phyloP scores from a whole-genome alignment of 1,140 invertebrate genomes.

The Tetramorium simillimum region DNA sequence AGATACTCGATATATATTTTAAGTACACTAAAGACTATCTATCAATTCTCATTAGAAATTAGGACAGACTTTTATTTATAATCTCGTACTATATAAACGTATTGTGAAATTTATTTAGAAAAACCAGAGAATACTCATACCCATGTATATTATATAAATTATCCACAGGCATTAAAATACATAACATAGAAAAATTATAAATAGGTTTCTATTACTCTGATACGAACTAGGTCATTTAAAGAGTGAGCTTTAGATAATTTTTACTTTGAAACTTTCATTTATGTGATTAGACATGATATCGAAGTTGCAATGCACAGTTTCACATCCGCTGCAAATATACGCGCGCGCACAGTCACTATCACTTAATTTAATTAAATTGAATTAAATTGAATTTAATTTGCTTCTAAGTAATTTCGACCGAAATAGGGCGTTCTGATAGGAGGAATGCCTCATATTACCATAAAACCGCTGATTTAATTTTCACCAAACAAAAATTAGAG shows the following conservation, averaged over 20 bases:
- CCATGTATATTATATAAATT: neutral
- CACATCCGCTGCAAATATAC: neutral
- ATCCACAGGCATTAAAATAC: neutral
- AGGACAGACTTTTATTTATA: neutral
- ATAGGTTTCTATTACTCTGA: neutral
- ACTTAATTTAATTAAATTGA: constrained; percentile 56
- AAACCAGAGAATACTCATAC: neutral
- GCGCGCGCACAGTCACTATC: constrained; percentile 6
- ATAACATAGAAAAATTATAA: neutral
- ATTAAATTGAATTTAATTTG: constrained; percentile 58
- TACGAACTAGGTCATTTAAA: neutral
- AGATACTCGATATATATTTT: neutral
- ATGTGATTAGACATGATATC: neutral
- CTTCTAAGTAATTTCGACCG: constrained; percentile 66
- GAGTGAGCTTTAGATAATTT: neutral
- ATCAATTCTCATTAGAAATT: neutral
- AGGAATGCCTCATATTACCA: constrained; percentile 15
- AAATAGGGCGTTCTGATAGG: constrained; percentile 10
- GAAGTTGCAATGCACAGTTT: neutral
- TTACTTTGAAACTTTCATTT: neutral
- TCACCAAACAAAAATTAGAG: constrained; percentile 30
- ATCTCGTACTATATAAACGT: neutral
- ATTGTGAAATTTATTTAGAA: neutral
- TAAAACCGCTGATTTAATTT: constrained; percentile 39
- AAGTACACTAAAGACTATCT: neutral